These are phyloP conservation scores for Poliocrania exsul DNA, from an alignment of 2,797 vertebrate genomes.

Conservation along the genomic window DNA sequence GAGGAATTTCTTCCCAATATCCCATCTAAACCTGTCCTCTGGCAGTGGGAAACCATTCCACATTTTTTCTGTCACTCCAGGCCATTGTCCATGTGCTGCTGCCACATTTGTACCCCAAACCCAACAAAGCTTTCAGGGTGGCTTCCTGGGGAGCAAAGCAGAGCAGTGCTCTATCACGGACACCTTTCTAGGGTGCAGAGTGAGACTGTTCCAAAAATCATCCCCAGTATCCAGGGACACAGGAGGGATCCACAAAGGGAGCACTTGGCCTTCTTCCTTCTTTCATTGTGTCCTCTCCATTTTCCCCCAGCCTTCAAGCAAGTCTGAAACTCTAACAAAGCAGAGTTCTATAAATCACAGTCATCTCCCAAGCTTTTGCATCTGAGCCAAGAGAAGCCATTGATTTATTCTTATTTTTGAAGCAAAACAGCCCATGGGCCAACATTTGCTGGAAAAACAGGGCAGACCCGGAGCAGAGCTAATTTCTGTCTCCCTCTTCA, in stretches of 20 bases:
- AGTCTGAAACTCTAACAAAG: background rate
- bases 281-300: background rate
- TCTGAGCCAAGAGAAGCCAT: background rate
- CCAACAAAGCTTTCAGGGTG: fast-evolving
- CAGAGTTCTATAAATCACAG: background rate
- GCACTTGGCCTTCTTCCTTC: background rate
- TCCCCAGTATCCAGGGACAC: background rate
- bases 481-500: background rate
- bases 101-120: background rate
- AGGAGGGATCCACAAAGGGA: background rate
- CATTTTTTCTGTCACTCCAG: background rate
- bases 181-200: background rate
- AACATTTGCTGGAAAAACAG: background rate
- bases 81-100: background rate
- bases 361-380: background rate
- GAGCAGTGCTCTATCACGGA: background rate
- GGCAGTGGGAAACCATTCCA: background rate
- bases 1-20: background rate
- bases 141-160: background rate
- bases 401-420: background rate
- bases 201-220: background rate
- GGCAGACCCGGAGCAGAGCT: background rate
- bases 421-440: background rate
- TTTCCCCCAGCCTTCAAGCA: background rate
- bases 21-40: background rate